Conservation (phyloP, 2,888 invertebrate genomes). For the Xestia sexstrigata region DNA sequence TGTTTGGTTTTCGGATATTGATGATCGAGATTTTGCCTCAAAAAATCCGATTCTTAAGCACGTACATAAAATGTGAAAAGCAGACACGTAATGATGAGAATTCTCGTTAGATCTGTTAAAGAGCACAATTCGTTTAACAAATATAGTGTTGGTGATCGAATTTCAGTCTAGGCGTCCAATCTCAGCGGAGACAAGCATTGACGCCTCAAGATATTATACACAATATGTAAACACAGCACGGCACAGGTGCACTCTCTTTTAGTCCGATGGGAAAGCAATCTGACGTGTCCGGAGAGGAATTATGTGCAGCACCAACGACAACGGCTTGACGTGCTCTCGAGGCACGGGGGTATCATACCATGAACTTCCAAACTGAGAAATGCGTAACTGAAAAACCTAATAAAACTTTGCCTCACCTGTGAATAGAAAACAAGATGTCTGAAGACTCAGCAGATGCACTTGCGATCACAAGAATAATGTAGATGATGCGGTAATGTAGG, state of each 20-base stretch:
- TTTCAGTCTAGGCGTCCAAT: neutral
- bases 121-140: neutral
- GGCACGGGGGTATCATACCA: neutral
- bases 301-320: too few relatives aligned
- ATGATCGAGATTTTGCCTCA: neutral
- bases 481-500: neutral
- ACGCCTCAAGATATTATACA: neutral
- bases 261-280: neutral
- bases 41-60: neutral
- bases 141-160: neutral
- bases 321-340: neutral
- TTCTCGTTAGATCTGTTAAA: neutral
- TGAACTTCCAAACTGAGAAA: neutral
- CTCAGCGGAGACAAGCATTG: neutral
- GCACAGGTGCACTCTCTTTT: neutral
- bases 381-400: neutral
- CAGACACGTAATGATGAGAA: neutral
- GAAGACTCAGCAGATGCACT: neutral
- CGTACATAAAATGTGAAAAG: neutral
- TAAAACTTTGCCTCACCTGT: neutral
- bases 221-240: neutral
- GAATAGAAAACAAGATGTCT: neutral
- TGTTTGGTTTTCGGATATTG: conserved; percentile 22
- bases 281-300: neutral
- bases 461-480: neutral